A percentile compares a stretch with the other conserved stretches of the same genome.
phyloP scores from a whole-genome alignment of 2,113 vertebrate species.

The Phodopus roborovskii region DNA sequence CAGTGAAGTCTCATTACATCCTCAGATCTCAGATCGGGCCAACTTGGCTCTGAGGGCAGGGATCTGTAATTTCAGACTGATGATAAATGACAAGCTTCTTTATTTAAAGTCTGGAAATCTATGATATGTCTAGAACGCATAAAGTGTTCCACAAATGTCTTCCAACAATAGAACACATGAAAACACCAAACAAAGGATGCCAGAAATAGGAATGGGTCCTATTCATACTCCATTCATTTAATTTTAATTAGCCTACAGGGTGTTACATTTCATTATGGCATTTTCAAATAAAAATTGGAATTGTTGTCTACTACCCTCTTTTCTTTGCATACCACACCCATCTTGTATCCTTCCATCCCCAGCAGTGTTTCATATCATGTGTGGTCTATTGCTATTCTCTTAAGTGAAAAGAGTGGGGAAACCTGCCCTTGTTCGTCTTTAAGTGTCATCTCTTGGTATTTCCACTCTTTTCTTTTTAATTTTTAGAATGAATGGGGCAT shows the following conservation, averaged over 20 bases:
- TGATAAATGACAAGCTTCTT: constrained; percentile 28
- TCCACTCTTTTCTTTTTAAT: background rate
- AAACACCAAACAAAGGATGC: background rate
- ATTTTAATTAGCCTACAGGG: background rate
- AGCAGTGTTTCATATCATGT: background rate
- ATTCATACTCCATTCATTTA: background rate
- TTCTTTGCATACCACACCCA: background rate
- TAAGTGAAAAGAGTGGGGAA: background rate
- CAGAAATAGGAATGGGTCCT: too few relatives aligned
- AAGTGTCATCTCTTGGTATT: background rate
- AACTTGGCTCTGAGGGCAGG: background rate
- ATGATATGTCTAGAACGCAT: constrained; percentile 17
- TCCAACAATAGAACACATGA: background rate
- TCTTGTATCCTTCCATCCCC: background rate
- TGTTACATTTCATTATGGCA: background rate
- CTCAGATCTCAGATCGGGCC: background rate
- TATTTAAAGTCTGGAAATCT: constrained; percentile 43
- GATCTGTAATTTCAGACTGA: background rate
- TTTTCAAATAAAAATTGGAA: background rate
- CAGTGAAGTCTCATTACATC: background rate
- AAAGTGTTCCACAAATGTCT: background rate
- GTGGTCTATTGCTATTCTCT: background rate
- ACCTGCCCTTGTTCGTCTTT: background rate
- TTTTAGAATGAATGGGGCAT: background rate
- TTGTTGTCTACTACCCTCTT: background rate